A percentile compares a stretch with the other conserved stretches of the same genome.
Evolutionary conservation across 2,888 invertebrate genomes (phyloP).

Genomic region (Eueremaeus valkanovi): DNA sequence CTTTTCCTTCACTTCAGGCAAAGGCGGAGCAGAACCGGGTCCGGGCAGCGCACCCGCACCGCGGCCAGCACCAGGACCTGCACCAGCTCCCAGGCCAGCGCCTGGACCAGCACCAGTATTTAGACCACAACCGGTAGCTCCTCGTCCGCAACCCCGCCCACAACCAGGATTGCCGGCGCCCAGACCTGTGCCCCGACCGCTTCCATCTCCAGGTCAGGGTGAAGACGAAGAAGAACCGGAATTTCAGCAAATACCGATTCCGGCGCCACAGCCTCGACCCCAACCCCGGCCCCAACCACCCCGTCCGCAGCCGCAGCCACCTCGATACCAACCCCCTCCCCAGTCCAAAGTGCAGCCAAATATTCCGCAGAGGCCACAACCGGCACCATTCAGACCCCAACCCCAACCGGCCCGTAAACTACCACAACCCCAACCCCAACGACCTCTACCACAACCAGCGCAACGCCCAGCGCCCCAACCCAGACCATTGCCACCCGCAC

Average conservation of each 20-base stretch:
- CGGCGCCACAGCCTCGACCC: neutral
- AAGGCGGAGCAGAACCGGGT: constrained; percentile 34
- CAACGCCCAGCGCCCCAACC: neutral
- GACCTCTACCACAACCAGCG: neutral
- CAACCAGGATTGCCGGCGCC: neutral
- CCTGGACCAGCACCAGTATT: constrained; percentile 9
- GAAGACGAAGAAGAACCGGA: too few relatives aligned
- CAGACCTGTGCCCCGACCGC: neutral
- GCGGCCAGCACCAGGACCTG: neutral
- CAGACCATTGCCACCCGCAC: neutral
- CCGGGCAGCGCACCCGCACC: constrained; percentile 2
- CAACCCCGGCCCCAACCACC: constrained; percentile 26
- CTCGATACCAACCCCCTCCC: constrained; percentile 22
- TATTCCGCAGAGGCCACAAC: neutral
- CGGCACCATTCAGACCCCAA: constrained; percentile 9
- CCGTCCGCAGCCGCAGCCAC: neutral
- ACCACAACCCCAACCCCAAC: neutral
- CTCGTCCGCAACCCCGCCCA: neutral
- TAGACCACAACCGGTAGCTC: constrained; percentile 28
- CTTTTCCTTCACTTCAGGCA: neutral
- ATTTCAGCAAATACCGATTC: neutral
- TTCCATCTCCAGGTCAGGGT: neutral
- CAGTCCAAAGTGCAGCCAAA: neutral
- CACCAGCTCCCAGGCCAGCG: too few relatives aligned
- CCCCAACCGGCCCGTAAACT: neutral